Base-by-base conservation (phyloP, 2,888 invertebrate genomes). In the Microctonus brassicae region DNA sequence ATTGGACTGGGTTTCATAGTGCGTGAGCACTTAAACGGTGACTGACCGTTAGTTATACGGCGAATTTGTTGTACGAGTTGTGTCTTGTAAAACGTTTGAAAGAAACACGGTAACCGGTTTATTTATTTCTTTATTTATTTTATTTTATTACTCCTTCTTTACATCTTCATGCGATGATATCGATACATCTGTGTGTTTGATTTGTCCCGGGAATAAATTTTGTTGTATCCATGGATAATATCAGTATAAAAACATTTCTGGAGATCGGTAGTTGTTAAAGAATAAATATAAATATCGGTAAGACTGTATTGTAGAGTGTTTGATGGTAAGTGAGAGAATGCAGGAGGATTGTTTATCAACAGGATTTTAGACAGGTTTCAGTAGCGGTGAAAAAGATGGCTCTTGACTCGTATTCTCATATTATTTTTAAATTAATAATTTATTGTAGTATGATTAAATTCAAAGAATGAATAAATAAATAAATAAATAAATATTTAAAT, bases 11-110 rank as follows among this genome's bases (percentile, higher is more conserved):
- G 36, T 66, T 39, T 55, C 55, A 26, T 47, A 47, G 47, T 29
- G 55, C 52, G 47, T 64, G 65, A n/a, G 17, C 55, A 65, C 36
- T 22, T 53, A 65, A 34, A 34, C 73, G 68, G 63, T 64, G 52
- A 34, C 67, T 64, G 72, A 77, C 77, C 76, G 77, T 77, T 77
- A 77, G 71, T 64, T 70, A 58, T 69, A 62, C 70, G 69, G 66
- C 68, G 39, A 73, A 76, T 76, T 75, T 67, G 69, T 75, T 76
- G 69, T 70, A 60, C 66, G 36, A 34, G 58, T 33, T 58, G 20
- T 53, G 26, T 61, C 67, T 68, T 65, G 58, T 55, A 63, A n/a
- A 66, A 29, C 39, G 64, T 55, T 69, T 55, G 58, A 55, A 42
- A 66, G 36, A 71, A 70, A 62, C 69, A 69, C 47, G 60, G 26